Evolutionary conservation across 2,888 invertebrate genomes (phyloP).

Genomic region (Rosalia funebris): DNA sequence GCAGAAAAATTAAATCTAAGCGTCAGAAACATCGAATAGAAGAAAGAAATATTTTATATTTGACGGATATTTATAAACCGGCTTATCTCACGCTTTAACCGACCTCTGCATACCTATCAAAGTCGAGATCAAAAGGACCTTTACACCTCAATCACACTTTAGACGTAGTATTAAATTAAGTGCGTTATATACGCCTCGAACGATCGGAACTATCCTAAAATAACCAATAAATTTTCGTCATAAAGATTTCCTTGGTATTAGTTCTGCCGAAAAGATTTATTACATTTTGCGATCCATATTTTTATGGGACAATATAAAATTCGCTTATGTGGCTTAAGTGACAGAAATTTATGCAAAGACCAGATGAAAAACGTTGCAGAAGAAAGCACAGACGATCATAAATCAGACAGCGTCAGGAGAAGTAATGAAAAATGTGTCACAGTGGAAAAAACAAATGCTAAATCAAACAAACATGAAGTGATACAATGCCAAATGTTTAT

Average conservation of each 20-base stretch:
- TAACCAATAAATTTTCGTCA: conserved; percentile 37
- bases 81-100: too few species aligned
- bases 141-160: too few species aligned
- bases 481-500: conserved; percentile 21
- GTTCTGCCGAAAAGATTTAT: conserved; percentile 45
- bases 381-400: conserved; percentile 48
- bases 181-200: conserved; percentile 1
- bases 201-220: conserved; percentile 21
- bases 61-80: too few species aligned
- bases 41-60: too few species aligned
- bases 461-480: conserved; percentile 41
- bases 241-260: conserved; percentile 39
- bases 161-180: not conserved
- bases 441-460: conserved; percentile 43
- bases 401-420: conserved; percentile 49
- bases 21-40: too few species aligned
- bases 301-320: conserved; percentile 49
- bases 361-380: conserved; percentile 46
- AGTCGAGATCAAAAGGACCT: too few species aligned
- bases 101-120: too few species aligned
- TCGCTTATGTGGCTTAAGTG: conserved; percentile 51
- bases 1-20: too few species aligned
- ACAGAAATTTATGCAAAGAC: conserved; percentile 51
- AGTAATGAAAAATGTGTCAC: conserved; percentile 54
- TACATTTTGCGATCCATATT: conserved; percentile 45